Conservation (phyloP, 1,140 invertebrate species). For the Trachymyrmex septentrionalis region DNA sequence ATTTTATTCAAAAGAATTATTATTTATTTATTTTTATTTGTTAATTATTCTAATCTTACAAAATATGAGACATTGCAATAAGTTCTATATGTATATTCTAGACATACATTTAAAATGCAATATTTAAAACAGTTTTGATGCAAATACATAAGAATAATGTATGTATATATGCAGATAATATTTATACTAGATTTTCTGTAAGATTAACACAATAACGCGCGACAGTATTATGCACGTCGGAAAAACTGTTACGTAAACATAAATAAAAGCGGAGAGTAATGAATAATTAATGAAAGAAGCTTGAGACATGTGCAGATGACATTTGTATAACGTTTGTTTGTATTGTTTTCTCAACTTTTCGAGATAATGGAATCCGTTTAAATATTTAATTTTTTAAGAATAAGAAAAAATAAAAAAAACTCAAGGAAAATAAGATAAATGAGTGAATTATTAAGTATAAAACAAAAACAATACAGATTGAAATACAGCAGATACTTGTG, state of each 20-base stretch:
- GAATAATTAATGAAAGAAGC: conserved; percentile 15
- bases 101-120: neutral
- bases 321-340: neutral
- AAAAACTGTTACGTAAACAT: conserved; percentile 11
- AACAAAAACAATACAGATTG: neutral
- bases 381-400: neutral
- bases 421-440: neutral
- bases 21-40: neutral
- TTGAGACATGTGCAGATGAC: neutral
- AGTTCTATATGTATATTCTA: neutral
- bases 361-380: neutral
- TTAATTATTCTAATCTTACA: conserved; percentile 1
- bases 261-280: neutral
- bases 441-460: neutral
- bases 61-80: neutral
- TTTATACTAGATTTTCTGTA: neutral
- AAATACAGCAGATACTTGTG: neutral
- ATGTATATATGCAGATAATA: neutral
- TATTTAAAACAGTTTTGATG: neutral
- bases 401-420: neutral
- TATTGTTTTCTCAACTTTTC: neutral
- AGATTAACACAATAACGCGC: neutral
- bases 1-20: neutral
- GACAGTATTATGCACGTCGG: neutral
- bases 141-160: neutral